phyloP scores from a whole-genome alignment of 2,888 invertebrate species.

The Oscheius sp. region DNA sequence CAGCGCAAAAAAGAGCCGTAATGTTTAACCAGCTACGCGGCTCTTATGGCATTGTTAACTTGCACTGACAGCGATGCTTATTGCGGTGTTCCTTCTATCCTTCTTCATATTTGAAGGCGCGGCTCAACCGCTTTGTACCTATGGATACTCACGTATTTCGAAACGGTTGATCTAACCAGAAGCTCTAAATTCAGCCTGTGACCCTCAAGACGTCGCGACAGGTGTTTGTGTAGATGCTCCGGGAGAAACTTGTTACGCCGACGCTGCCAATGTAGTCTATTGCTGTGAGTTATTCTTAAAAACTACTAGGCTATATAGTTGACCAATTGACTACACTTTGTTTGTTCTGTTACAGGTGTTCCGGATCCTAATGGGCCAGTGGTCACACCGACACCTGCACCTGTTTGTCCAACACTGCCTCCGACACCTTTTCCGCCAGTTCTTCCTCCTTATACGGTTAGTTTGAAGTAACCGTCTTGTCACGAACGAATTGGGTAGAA shows the following conservation, averaged over 20 bases:
- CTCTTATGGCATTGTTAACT: conserved; percentile 19
- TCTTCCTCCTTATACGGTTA: neutral
- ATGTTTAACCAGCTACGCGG: conserved; percentile 19
- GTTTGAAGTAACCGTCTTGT: neutral
- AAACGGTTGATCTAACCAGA: neutral
- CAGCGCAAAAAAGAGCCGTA: conserved; percentile 1
- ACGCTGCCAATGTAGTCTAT: conserved; percentile 14
- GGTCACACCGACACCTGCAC: neutral
- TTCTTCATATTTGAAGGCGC: neutral
- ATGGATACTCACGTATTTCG: conserved; percentile 26
- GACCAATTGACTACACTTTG: too few relatives aligned
- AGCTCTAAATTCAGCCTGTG: conserved; percentile 11
- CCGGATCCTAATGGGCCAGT: neutral
- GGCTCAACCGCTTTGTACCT: conserved; percentile 23
- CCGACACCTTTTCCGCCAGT: neutral
- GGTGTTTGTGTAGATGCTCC: conserved; percentile 35
- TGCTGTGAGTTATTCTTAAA: conserved; percentile 15
- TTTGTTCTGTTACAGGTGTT: neutral
- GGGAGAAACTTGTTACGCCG: conserved; percentile 26
- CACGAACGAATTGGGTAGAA: neutral
- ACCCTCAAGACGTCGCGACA: conserved; percentile 12
- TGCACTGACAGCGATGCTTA: conserved; percentile 8
- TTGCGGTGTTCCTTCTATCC: conserved; percentile 3
- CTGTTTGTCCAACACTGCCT: neutral
- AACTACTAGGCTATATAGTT: neutral